These are phyloP conservation scores for Eremobia ochroleuca DNA, from an alignment of 2,888 invertebrate species.

Conservation along the genomic window DNA sequence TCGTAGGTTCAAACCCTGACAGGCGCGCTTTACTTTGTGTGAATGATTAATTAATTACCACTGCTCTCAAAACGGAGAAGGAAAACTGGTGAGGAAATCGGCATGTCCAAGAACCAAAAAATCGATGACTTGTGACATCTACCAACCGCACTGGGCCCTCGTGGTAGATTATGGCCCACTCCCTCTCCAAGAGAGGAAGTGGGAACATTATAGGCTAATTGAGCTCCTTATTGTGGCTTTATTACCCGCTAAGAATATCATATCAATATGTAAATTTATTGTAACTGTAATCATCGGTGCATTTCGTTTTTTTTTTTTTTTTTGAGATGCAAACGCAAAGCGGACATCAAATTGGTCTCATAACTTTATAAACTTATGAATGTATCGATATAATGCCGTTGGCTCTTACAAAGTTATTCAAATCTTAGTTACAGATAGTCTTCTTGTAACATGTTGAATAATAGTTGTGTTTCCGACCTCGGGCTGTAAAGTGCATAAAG, in stretches of 20 bases:
- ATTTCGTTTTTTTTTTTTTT: conserved; percentile 21
- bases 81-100: not conserved
- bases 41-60: not conserved
- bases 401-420: conserved; percentile 37
- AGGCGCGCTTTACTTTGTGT: not conserved
- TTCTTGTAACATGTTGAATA: conserved; percentile 40
- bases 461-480: conserved; percentile 56
- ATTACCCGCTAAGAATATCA: conserved; percentile 46
- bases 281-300: conserved; percentile 26
- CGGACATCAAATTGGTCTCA: conserved; percentile 23
- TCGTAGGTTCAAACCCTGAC: not conserved
- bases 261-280: conserved; percentile 55
- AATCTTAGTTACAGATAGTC: conserved; percentile 44
- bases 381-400: conserved; percentile 17
- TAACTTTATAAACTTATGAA: conserved; percentile 32
- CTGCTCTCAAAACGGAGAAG: not conserved
- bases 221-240: conserved; percentile 22
- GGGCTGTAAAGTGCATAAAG: conserved; percentile 72
- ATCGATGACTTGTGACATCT: not conserved
- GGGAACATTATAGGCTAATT: not conserved
- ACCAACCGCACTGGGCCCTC: not conserved
- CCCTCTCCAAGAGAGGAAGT: not conserved
- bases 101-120: not conserved
- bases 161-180: not conserved
- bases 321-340: conserved; percentile 31